A percentile compares a stretch with the other conserved stretches of the same genome.
Evolutionary conservation across 2,113 vertebrate species (phyloP).

Genomic region (Elephantulus edwardii): DNA sequence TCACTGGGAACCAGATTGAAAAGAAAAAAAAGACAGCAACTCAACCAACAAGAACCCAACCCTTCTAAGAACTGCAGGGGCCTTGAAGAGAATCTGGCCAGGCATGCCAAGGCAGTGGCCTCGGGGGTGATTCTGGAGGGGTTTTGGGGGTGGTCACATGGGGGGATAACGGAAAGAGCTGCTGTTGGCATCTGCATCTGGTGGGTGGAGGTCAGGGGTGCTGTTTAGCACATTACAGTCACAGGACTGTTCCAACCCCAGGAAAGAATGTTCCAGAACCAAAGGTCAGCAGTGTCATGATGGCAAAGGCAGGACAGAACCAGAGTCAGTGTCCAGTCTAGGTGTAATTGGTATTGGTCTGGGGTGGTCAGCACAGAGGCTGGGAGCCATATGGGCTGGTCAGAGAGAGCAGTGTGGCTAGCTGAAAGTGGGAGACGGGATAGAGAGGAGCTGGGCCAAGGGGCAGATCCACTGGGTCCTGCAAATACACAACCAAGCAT

Average conservation of each 20-base stretch:
- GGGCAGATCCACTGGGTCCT: not conserved
- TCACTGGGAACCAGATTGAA: not conserved
- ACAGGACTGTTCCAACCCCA: not conserved
- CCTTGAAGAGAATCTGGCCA: not conserved
- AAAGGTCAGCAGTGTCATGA: not conserved
- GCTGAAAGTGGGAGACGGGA: not conserved
- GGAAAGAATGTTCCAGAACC: no score
- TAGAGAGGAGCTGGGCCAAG: not conserved
- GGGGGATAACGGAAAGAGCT: not conserved
- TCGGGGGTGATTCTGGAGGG: not conserved
- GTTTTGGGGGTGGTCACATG: not conserved
- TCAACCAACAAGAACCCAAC: not conserved
- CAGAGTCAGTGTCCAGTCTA: no score
- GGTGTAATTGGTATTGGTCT: no score
- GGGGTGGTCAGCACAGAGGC: not conserved
- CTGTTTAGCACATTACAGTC: not conserved
- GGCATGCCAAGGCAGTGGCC: no score
- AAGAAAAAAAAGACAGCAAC: not conserved
- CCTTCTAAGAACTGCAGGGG: not conserved
- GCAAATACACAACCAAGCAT: not conserved
- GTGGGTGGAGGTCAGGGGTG: not conserved
- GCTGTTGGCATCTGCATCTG: not conserved
- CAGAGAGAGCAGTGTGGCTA: not conserved
- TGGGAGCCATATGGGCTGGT: not conserved
- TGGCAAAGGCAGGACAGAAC: not conserved